These are phyloP conservation scores for Melanotaenia trifasciata DNA, from an alignment of 2,797 vertebrate genomes.

Conservation along the genomic window DNA sequence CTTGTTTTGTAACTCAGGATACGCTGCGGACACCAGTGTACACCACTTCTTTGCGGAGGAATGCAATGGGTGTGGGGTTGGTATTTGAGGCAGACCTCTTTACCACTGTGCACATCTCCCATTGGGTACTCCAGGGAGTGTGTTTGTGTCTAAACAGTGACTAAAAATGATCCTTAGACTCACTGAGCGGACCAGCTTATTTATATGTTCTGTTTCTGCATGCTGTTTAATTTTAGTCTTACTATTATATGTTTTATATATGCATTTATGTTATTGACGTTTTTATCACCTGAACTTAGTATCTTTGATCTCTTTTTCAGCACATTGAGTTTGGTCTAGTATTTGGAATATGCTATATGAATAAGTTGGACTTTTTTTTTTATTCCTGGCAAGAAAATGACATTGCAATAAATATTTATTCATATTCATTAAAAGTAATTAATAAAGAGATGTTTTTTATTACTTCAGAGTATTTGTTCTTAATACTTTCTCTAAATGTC, in stretches of 20 bases:
- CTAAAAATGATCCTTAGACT: constrained; percentile 48
- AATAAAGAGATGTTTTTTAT: background rate
- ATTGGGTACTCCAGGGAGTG: constrained; percentile 94
- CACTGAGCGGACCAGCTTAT: background rate
- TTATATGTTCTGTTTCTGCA: background rate
- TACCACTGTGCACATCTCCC: constrained; percentile 89
- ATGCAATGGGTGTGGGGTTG: constrained; percentile 92
- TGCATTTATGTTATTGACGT: background rate
- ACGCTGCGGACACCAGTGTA: constrained; percentile 94
- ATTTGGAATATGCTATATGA: background rate
- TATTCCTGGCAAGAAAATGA: background rate
- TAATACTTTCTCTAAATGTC: constrained; percentile 55
- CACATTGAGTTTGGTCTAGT: too few species aligned
- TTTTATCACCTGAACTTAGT: background rate
- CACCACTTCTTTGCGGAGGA: constrained; percentile 92
- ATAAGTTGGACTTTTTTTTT: background rate
- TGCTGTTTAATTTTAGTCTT: background rate
- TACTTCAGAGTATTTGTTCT: background rate
- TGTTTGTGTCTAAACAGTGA: constrained; percentile 92
- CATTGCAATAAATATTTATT: background rate
- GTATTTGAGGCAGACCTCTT: constrained; percentile 95
- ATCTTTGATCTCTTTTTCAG: background rate
- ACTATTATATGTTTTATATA: background rate
- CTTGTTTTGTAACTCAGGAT: constrained; percentile 79
- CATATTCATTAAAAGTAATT: background rate